Percentiles rank a stretch among this genome's conserved stretches.
These are phyloP conservation scores for Idaea biselata DNA, from an alignment of 2,888 invertebrate genomes.

Conservation along the genomic window DNA sequence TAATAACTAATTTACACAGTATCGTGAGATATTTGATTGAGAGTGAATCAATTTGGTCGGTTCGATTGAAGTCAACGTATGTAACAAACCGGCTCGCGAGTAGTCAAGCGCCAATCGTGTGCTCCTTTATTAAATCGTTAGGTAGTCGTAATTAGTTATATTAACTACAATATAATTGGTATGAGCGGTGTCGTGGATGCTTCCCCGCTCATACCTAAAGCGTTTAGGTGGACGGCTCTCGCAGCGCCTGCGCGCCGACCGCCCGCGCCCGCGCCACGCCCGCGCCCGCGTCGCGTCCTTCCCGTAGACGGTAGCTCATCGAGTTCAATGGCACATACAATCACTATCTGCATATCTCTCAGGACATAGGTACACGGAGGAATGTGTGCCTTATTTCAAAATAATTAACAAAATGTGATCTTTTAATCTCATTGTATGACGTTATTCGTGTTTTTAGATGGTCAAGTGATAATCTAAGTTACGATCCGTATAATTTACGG, in stretches of 20 bases:
- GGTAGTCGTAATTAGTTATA: slow-evolving; percentile 67
- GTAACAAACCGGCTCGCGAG: not conserved
- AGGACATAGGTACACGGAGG: not conserved
- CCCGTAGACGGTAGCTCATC: not conserved
- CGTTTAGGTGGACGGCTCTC: slow-evolving; percentile 73
- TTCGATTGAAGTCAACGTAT: not conserved
- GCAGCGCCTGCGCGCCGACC: slow-evolving; percentile 60
- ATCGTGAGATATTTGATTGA: slow-evolving; percentile 6
- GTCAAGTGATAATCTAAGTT: no score
- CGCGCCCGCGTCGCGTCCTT: slow-evolving; percentile 7
- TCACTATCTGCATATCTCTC: not conserved
- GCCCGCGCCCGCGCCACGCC: slow-evolving; percentile 7
- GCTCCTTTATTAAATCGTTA: slow-evolving; percentile 57
- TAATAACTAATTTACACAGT: slow-evolving; percentile 12
- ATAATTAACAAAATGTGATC: no score
- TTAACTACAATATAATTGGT: slow-evolving; percentile 79
- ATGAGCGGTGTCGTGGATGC: slow-evolving; percentile 80
- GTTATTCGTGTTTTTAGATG: no score
- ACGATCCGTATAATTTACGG: no score
- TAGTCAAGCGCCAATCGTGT: slow-evolving; percentile 41
- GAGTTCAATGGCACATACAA: not conserved
- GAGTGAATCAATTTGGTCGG: not conserved
- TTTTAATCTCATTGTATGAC: no score
- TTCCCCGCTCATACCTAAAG: slow-evolving; percentile 79
- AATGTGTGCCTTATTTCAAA: no score